A percentile compares a stretch with the other conserved stretches of the same genome.
These are phyloP conservation scores for Eulemur albifrons DNA, from an alignment of 2,797 vertebrate genomes.

Conservation along the genomic window DNA sequence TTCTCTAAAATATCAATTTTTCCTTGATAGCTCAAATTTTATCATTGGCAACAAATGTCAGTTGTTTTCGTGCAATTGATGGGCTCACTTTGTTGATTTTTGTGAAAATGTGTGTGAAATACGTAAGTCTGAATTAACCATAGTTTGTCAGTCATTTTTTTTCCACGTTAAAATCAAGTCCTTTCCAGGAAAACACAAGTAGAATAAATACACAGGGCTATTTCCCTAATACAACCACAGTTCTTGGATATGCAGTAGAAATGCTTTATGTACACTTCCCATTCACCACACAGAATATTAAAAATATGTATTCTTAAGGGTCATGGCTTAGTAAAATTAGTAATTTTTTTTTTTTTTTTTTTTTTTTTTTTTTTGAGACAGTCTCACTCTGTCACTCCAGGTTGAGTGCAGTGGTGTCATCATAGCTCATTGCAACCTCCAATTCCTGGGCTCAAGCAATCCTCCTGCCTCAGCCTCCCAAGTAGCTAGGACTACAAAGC, in stretches of 20 bases:
- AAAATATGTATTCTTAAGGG: background rate
- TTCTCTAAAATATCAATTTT: background rate
- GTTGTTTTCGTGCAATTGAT: background rate
- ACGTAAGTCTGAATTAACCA: background rate
- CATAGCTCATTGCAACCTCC: too few relatives aligned
- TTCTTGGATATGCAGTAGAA: background rate
- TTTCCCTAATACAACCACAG: background rate
- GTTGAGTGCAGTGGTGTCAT: too few relatives aligned
- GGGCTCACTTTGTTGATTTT: background rate
- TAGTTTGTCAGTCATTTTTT: background rate
- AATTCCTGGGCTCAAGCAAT: too few relatives aligned
- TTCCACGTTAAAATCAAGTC: background rate
- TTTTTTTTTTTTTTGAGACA: too few relatives aligned
- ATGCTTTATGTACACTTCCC: background rate
- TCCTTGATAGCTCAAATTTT: background rate
- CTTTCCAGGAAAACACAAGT: background rate
- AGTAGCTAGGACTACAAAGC: too few relatives aligned
- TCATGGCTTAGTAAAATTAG: background rate
- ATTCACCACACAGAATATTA: background rate
- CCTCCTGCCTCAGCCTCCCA: too few relatives aligned
- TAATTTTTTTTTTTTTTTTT: background rate
- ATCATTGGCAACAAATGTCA: background rate
- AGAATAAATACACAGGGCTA: background rate
- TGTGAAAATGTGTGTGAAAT: constrained; percentile 20
- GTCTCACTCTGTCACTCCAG: too few relatives aligned